These are phyloP conservation scores for Peromyscus aztecus DNA, from an alignment of 2,797 vertebrate species.

Conservation along the genomic window DNA sequence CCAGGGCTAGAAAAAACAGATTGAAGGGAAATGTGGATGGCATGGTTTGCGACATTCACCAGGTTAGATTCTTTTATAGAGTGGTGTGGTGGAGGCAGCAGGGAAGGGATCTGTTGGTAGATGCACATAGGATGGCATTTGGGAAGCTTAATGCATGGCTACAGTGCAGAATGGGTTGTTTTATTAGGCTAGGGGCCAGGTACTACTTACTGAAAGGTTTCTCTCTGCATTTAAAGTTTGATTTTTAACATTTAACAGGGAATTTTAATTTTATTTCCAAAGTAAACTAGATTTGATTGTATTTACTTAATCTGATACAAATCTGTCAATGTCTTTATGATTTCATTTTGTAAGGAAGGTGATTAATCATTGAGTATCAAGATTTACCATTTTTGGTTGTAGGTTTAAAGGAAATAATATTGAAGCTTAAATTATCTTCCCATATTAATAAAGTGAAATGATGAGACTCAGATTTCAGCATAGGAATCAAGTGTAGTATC, in stretches of 20 bases:
- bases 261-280: not conserved
- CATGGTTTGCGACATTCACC: fast-evolving
- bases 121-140: not conserved
- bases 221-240: not conserved
- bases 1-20: not conserved
- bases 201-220: not conserved
- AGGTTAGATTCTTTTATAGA: not conserved
- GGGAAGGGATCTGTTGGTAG: not conserved
- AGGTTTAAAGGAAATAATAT: not conserved
- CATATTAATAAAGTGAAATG: not conserved
- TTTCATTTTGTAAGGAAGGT: not conserved
- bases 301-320: not conserved
- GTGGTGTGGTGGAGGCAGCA: too few relatives aligned
- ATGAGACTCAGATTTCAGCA: not conserved
- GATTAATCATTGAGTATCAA: not conserved
- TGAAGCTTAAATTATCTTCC: not conserved
- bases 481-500: not conserved
- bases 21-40: not conserved
- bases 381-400: not conserved
- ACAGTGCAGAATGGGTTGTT: fast-evolving
- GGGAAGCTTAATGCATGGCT: too few relatives aligned
- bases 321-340: not conserved
- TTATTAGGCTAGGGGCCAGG: not conserved
- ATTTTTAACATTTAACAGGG: not conserved
- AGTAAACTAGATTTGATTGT: not conserved